Conservation (phyloP, 1,140 invertebrate species). For the Linepithema humile region DNA sequence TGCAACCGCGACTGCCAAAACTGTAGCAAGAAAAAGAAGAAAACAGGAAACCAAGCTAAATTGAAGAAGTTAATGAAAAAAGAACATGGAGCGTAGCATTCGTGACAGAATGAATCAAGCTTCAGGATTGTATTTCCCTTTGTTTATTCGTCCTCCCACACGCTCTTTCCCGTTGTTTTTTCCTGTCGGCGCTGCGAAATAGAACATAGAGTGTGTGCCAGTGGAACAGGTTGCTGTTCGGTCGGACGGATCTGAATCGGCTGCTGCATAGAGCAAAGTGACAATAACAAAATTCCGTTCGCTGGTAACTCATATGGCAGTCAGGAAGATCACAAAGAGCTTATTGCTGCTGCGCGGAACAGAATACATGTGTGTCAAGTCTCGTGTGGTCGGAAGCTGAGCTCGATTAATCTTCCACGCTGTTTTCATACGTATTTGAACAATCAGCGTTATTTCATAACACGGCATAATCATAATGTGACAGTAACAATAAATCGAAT, state of each 20-base stretch:
- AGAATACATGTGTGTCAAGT: slow-evolving; percentile 41
- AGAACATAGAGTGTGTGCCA: slow-evolving; percentile 59
- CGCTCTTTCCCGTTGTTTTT: slow-evolving; percentile 45
- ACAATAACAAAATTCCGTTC: slow-evolving; percentile 62
- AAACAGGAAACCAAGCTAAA: slow-evolving; percentile 12
- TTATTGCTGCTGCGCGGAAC: slow-evolving; percentile 40
- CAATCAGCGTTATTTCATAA: slow-evolving; percentile 50
- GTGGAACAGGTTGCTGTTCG: slow-evolving; percentile 64
- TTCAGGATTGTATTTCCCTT: slow-evolving; percentile 60
- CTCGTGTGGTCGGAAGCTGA: neutral
- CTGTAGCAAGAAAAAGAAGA: neutral
- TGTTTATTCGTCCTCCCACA: slow-evolving; percentile 65
- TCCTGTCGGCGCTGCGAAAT: slow-evolving; percentile 41
- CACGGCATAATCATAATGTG: slow-evolving; percentile 23
- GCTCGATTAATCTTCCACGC: slow-evolving; percentile 53
- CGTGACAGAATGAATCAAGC: slow-evolving; percentile 61
- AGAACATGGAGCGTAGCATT: slow-evolving; percentile 18
- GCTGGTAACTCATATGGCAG: slow-evolving; percentile 52
- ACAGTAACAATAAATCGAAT: neutral
- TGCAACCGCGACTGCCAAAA: neutral
- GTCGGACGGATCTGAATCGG: slow-evolving; percentile 57
- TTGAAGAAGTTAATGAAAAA: slow-evolving; percentile 63
- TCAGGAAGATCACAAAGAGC: slow-evolving; percentile 48
- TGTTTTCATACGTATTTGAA: slow-evolving; percentile 54
- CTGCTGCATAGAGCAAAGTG: slow-evolving; percentile 45